Conservation (phyloP, 1,140 invertebrate genomes). For the Drosophila lowei region DNA sequence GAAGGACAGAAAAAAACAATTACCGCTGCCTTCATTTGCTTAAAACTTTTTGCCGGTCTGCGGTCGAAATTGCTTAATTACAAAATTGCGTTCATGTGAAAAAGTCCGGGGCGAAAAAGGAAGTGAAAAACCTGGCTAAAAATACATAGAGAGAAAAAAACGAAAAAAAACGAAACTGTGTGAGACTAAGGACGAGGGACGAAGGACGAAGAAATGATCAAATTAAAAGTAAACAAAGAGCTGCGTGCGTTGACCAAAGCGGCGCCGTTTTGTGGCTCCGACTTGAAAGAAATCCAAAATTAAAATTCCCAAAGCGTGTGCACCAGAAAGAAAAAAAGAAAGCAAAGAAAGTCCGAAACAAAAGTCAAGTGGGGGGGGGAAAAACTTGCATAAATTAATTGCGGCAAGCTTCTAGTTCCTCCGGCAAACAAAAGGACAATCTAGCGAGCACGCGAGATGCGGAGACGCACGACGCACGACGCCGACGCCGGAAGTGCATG, state of each 20-base stretch:
- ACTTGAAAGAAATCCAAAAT: constrained; percentile 71
- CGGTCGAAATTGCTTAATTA: constrained; percentile 80
- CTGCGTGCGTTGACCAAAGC: constrained; percentile 70
- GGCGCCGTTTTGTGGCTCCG: constrained; percentile 67
- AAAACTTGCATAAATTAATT: constrained; percentile 78
- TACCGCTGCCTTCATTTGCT: constrained; percentile 73
- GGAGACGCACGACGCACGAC: constrained; percentile 51
- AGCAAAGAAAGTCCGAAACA: constrained; percentile 56
- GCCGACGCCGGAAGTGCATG: constrained; percentile 76
- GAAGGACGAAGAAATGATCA: constrained; percentile 48
- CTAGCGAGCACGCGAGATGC: constrained; percentile 39
- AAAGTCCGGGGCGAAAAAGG: constrained; percentile 17
- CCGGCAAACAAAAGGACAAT: constrained; percentile 56
- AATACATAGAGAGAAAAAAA: constrained; percentile 36
- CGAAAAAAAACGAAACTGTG: constrained; percentile 3
- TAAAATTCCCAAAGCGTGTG: constrained; percentile 79
- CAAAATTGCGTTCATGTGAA: constrained; percentile 69
- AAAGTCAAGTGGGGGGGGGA: constrained; percentile 13
- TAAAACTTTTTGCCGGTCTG: constrained; percentile 67
- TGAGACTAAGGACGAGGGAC: neutral
- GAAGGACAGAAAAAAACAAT: constrained; percentile 55
- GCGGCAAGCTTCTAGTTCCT: constrained; percentile 47
- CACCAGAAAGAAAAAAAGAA: constrained; percentile 41
- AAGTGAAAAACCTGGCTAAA: constrained; percentile 30
- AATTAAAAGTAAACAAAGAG: constrained; percentile 82